These are phyloP conservation scores for Pachyuromys duprasi DNA, from an alignment of 2,797 vertebrate species.

Conservation along the genomic window DNA sequence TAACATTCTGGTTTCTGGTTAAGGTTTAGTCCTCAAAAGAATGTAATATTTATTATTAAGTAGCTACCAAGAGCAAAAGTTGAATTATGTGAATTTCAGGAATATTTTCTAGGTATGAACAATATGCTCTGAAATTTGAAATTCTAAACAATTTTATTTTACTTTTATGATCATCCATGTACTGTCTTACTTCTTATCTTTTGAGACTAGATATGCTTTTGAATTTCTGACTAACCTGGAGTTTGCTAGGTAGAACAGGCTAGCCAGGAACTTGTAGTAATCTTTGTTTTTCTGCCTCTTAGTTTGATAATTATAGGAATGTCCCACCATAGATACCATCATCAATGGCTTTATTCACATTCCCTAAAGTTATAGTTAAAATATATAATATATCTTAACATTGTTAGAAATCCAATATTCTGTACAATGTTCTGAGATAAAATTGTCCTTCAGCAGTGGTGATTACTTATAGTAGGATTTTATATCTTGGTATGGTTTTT, in stretches of 20 bases:
- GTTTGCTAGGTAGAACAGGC: neutral
- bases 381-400: neutral
- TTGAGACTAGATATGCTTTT: neutral
- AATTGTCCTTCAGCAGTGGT: neutral
- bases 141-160: neutral
- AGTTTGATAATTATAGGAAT: neutral
- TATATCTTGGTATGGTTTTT: neutral
- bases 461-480: conserved; percentile 27
- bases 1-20: neutral
- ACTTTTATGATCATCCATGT: conserved; percentile 1
- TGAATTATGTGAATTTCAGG: neutral
- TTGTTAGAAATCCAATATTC: conserved; percentile 30
- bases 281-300: neutral
- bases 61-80: neutral
- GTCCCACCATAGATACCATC: too few species aligned
- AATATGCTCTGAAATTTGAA: neutral
- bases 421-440: neutral
- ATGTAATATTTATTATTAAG: conserved; percentile 26
- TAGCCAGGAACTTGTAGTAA: neutral
- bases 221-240: neutral
- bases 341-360: neutral
- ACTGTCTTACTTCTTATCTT: neutral
- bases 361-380: neutral
- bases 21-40: neutral
- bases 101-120: neutral